Base-by-base conservation (phyloP, 2,113 vertebrate genomes). In the Empidonax traillii region DNA sequence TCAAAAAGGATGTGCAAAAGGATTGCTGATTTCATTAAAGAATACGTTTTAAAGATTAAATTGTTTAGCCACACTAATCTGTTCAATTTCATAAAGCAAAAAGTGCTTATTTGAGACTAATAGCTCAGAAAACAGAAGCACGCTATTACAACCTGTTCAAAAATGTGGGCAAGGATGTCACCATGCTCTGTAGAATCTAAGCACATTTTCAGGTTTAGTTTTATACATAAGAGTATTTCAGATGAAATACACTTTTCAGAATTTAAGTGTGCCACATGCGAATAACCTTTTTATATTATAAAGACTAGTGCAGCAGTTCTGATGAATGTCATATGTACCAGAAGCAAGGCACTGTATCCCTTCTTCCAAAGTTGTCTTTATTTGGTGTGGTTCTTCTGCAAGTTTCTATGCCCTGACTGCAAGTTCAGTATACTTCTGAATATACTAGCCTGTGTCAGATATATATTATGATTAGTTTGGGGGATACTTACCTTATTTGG, bases 251-350 rank as follows among this genome's bases (percentile, higher is more conserved):
- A 2, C 9, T 66, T 88, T 39, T 22, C 33, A 52, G 27, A 71
- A 63, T 81, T 39, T 35, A 30, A 16, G 62, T 13, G 3, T 47
- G 5, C 27, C 28, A 39, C 2, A 2, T 2, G 1, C 27, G 47
- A 1, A 1, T 46, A 47, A 55, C 10, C 8, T 17, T 55, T n/a
- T 39, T 53, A 8, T 47, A 2, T 75, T 39, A 21, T 55, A 46
- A 71, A 47, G 58, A 8, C 11, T 78, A 39, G 5, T 77, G 18
- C 25, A n/a, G 18, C 23, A 68, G 21, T 82, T 78, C 8, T 56
- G 6, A 27, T 33, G 8, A 33, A 6, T 66, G 23, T 47, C 1
- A 0, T 39, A 3, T 20, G 6, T 59, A 22, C 14, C 3, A 31
- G 46, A 69, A 21, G 24, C 46, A 23, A 55, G 55, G 31, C 39